Conservation (phyloP, 2,113 vertebrate species). For the Cynopterus brachyotis region DNA sequence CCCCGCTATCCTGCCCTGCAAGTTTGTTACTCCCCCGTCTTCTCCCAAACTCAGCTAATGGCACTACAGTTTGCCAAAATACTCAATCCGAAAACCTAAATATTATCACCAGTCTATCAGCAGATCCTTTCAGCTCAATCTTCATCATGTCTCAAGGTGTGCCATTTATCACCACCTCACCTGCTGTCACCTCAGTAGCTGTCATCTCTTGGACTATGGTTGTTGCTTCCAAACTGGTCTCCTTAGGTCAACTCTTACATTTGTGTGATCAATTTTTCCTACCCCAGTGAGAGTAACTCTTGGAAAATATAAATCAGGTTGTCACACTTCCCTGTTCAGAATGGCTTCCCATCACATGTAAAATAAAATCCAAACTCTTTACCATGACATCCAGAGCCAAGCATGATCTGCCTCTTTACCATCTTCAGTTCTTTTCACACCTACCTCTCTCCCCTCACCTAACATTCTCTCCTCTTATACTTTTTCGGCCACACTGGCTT, state of each 20-base stretch:
- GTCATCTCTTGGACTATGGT: neutral
- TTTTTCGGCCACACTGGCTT: neutral
- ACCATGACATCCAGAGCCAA: neutral
- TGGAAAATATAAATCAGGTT: neutral
- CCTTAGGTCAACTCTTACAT: neutral
- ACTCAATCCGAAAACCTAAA: neutral
- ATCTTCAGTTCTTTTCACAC: accelerated
- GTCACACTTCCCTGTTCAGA: neutral
- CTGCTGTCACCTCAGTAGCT: neutral
- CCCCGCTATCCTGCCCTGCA: neutral
- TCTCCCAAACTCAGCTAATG: neutral
- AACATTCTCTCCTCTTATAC: neutral
- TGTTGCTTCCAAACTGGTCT: neutral
- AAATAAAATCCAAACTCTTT: neutral
- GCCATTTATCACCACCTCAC: neutral
- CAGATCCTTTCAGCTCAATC: neutral
- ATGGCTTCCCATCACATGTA: neutral
- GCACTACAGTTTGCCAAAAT: neutral
- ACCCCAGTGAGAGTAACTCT: neutral
- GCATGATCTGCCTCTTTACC: no score
- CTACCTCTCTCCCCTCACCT: neutral
- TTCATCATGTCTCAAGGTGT: neutral
- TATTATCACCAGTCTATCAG: neutral
- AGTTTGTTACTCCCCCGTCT: neutral
- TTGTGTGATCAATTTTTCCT: neutral